Percentiles rank a stretch among this genome's conserved stretches.
phyloP scores from a whole-genome alignment of 2,797 vertebrate species.

The Chromis chromis region DNA sequence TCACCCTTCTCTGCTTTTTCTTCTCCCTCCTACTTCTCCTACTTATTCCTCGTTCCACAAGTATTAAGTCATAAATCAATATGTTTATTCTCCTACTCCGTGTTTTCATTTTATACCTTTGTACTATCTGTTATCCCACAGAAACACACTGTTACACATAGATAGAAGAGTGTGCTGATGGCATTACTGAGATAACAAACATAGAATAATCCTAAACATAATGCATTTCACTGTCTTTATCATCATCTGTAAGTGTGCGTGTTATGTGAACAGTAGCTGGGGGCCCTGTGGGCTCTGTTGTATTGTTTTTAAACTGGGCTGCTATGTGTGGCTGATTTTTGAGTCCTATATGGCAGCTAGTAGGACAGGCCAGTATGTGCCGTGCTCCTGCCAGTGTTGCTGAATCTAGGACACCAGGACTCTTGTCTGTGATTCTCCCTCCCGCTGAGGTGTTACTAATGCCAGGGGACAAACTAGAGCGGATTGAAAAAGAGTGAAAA shows the following conservation, averaged over 20 bases:
- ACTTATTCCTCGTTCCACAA: conserved; percentile 22
- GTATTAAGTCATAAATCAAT: conserved; percentile 53
- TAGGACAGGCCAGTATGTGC: conserved; percentile 68
- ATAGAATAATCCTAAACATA: conserved; percentile 40
- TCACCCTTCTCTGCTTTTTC: conserved; percentile 9
- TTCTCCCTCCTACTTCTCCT: conserved; percentile 7
- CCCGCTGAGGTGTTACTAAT: conserved; percentile 78
- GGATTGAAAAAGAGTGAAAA: conserved; percentile 76
- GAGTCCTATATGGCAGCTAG: conserved; percentile 55
- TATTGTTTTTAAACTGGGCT: conserved; percentile 48
- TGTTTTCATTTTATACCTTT: conserved; percentile 48
- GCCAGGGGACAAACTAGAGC: conserved; percentile 74
- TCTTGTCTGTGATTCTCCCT: conserved; percentile 81
- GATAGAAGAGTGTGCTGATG: conserved; percentile 67
- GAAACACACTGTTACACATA: conserved; percentile 38
- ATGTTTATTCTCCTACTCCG: conserved; percentile 37
- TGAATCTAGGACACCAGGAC: conserved; percentile 84
- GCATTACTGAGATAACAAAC: conserved; percentile 61
- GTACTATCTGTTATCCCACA: conserved; percentile 47
- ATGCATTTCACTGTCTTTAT: conserved; percentile 40
- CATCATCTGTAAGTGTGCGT: conserved; percentile 24
- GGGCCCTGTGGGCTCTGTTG: conserved; percentile 32
- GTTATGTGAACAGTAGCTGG: conserved; percentile 15
- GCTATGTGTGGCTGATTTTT: conserved; percentile 51
- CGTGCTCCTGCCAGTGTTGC: conserved; percentile 71